phyloP scores from a whole-genome alignment of 2,888 invertebrate genomes.

The Mystacides longicornis region DNA sequence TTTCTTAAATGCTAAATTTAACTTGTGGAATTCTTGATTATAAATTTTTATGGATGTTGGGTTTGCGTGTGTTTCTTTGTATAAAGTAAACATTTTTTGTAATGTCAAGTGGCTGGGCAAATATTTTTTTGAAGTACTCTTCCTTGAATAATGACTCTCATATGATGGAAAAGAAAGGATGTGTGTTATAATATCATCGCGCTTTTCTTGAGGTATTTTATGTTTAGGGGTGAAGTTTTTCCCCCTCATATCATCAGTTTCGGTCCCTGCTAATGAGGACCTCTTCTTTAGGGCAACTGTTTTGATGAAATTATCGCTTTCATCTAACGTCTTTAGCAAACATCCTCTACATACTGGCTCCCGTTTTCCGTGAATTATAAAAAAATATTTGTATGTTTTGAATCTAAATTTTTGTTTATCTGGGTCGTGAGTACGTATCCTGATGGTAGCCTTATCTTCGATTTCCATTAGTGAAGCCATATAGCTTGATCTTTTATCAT shows the following conservation, averaged over 20 bases:
- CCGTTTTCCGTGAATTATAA: neutral
- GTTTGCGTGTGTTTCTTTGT: neutral
- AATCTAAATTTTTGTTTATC: neutral
- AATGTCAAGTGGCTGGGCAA: conserved; percentile 10
- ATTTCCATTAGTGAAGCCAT: neutral
- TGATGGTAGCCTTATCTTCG: neutral
- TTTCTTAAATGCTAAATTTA: conserved; percentile 17
- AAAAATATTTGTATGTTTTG: neutral
- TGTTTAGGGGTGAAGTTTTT: neutral
- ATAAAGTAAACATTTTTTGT: conserved; percentile 5
- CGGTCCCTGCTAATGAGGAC: neutral
- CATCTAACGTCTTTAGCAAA: neutral
- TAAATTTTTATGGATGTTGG: conserved; percentile 6
- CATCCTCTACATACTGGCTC: neutral
- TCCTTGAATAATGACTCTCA: neutral
- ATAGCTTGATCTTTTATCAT: neutral
- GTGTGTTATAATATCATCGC: neutral
- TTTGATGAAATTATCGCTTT: neutral
- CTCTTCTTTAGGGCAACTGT: neutral
- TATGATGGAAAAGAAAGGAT: neutral
- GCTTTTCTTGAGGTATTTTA: neutral
- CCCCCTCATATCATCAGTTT: too few species aligned
- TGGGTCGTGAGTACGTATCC: neutral
- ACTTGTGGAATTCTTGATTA: conserved; percentile 17
- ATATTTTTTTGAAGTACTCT: conserved; percentile 5